Evolutionary conservation across 2,797 vertebrate genomes (phyloP).

Genomic region (Silurus aristotelis): DNA sequence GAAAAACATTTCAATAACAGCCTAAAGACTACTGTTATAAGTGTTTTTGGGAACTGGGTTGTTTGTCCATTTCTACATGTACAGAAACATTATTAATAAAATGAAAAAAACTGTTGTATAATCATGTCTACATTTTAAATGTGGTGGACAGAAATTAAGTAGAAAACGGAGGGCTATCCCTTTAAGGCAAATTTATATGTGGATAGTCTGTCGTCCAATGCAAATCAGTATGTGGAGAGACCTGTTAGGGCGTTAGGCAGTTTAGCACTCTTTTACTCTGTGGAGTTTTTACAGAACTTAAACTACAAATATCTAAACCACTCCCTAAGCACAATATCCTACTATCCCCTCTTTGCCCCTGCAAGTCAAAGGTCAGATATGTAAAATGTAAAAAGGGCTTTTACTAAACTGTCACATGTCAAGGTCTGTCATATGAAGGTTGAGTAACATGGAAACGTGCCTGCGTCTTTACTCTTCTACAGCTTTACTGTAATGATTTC

Average conservation of each 20-base stretch:
- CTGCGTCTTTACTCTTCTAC: background rate
- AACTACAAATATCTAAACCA: conserved; percentile 17
- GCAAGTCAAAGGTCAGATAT: conserved; percentile 2
- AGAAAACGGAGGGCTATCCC: background rate
- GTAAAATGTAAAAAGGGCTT: background rate
- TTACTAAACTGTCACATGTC: conserved; percentile 19
- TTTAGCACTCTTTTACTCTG: background rate
- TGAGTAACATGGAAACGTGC: background rate
- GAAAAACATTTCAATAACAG: background rate
- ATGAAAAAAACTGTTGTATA: too few species aligned
- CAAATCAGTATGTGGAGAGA: conserved; percentile 25
- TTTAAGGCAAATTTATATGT: conserved; percentile 18
- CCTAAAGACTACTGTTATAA: background rate
- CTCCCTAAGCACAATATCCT: conserved; percentile 8
- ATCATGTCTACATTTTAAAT: background rate
- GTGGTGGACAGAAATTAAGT: background rate
- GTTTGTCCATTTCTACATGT: background rate
- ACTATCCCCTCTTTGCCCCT: too few species aligned
- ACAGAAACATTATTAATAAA: background rate
- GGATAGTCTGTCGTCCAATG: background rate
- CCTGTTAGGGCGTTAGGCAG: conserved; percentile 1
- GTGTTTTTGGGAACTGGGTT: background rate
- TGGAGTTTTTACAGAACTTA: conserved; percentile 20
- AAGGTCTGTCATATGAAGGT: conserved; percentile 9
- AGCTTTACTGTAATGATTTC: background rate